phyloP scores from a whole-genome alignment of 2,888 invertebrate genomes.

The Melieria crassipennis region DNA sequence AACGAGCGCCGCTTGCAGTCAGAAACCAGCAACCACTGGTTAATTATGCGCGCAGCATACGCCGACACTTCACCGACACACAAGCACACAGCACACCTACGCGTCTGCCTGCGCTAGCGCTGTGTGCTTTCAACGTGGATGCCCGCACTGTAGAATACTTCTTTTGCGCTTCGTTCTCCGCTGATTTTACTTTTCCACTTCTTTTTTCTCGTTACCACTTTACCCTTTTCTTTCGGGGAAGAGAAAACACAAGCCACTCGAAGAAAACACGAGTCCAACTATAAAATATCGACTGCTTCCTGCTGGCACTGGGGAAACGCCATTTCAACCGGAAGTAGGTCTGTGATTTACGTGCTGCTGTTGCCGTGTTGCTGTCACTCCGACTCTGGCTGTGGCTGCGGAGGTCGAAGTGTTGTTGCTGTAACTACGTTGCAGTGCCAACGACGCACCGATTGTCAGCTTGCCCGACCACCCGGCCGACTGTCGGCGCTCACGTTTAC shows the following conservation, averaged over 20 bases:
- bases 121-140: neutral
- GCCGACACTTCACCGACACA: neutral
- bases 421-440: neutral
- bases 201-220: neutral
- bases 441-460: neutral
- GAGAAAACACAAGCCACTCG: neutral
- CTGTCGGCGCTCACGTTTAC: neutral
- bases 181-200: neutral
- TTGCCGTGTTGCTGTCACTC: conserved; percentile 2
- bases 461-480: too few relatives aligned
- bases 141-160: neutral
- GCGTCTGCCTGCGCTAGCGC: conserved; percentile 9
- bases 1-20: neutral
- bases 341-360: conserved; percentile 42
- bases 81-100: too few relatives aligned
- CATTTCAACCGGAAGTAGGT: conserved; percentile 44
- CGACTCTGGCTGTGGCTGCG: conserved; percentile 1
- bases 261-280: conserved; percentile 23
- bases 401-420: neutral
- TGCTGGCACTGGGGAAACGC: conserved; percentile 36
- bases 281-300: conserved; percentile 45
- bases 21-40: neutral
- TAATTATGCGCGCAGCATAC: neutral
- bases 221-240: neutral
- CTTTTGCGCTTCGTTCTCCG: neutral